Percentiles rank a stretch among this genome's conserved stretches.
Evolutionary conservation across 2,888 invertebrate genomes (phyloP).

Genomic region (Acronicta aceris): DNA sequence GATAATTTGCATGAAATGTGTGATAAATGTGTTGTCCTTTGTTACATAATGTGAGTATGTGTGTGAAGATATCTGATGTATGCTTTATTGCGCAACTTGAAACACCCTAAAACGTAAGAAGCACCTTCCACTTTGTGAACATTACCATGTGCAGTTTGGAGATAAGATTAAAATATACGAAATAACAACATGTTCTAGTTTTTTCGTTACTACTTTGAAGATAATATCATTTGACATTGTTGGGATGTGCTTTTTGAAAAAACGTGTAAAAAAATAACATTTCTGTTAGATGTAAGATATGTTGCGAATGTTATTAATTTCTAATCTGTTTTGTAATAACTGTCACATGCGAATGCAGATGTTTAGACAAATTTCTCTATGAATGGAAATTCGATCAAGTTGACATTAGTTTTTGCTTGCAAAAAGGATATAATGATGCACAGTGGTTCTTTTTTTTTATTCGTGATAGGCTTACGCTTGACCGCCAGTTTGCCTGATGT

Average conservation of each 20-base stretch:
- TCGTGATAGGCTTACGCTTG: too few species aligned
- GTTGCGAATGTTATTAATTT: conserved; percentile 29
- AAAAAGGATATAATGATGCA: not conserved
- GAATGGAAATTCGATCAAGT: not conserved
- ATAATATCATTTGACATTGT: conserved; percentile 1
- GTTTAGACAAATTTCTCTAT: not conserved
- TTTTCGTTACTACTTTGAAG: conserved; percentile 10
- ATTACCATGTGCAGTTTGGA: too few species aligned
- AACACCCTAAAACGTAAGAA: conserved; percentile 3
- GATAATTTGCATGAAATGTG: conserved; percentile 36
- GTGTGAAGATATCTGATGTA: conserved; percentile 15
- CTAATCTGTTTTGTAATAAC: conserved; percentile 2
- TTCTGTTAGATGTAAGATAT: conserved; percentile 7
- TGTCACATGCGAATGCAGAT: conserved; percentile 35
- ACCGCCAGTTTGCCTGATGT: too few species aligned
- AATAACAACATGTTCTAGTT: not conserved
- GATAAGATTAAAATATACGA: too few species aligned
- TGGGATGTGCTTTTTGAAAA: conserved; percentile 5
- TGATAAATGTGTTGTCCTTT: conserved; percentile 12
- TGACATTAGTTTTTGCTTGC: not conserved
- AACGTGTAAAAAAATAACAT: not conserved
- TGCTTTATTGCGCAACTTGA: conserved; percentile 8
- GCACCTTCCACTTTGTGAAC: not conserved
- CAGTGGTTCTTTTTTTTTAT: not conserved
- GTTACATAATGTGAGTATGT: conserved; percentile 18